phyloP scores from a whole-genome alignment of 2,113 vertebrate genomes.

The Antennarius striatus region DNA sequence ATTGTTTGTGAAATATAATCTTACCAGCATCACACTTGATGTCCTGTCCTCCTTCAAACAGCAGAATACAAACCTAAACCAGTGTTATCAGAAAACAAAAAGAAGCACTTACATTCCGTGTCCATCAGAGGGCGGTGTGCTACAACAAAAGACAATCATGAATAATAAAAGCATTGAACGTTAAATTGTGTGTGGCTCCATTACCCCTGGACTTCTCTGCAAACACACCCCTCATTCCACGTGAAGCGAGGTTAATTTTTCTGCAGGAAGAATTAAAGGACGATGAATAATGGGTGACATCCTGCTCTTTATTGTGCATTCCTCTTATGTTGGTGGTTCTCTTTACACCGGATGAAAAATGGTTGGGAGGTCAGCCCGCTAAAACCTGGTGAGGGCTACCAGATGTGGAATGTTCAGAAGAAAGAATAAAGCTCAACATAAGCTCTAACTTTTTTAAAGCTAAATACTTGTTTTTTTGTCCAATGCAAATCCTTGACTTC shows the following conservation, averaged over 20 bases:
- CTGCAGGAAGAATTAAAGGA: conserved; percentile 7
- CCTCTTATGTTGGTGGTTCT: conserved; percentile 53
- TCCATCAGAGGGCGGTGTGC: conserved; percentile 47
- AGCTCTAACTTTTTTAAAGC: conserved; percentile 6
- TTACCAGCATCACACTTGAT: conserved; percentile 29
- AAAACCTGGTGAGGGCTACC: conserved; percentile 17
- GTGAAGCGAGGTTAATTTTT: not conserved
- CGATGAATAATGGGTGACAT: conserved; percentile 20
- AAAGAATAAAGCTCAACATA: conserved; percentile 30
- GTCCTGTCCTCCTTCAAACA: conserved; percentile 41
- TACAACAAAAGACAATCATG: not conserved
- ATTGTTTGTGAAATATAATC: conserved; percentile 47
- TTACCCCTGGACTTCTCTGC: not conserved
- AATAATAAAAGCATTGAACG: too few species aligned
- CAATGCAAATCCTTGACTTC: not conserved
- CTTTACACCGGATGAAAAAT: conserved; percentile 60
- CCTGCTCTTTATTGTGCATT: conserved; percentile 49
- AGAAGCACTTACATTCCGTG: not conserved
- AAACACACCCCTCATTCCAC: not conserved
- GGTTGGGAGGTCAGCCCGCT: conserved; percentile 20
- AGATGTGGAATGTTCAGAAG: conserved; percentile 71
- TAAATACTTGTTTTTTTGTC: not conserved
- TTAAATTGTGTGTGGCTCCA: not conserved
- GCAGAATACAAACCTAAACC: not conserved
- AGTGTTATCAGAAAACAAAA: not conserved